Conservation (phyloP, 2,888 invertebrate species). For the Trilocha varians region DNA sequence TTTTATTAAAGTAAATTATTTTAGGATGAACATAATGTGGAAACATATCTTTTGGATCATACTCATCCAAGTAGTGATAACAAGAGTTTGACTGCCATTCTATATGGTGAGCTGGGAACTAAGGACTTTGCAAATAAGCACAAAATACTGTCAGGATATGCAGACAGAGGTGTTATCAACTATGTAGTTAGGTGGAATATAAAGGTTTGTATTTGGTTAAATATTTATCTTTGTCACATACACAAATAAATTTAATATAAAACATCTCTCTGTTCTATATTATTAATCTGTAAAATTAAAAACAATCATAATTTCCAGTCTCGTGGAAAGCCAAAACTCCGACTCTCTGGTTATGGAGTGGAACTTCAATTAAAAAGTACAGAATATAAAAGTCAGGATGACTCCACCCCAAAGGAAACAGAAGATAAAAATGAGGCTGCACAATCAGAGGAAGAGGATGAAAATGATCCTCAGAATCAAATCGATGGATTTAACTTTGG, state of each 20-base stretch:
- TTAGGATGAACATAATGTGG: slow-evolving; percentile 56
- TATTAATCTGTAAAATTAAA: no score
- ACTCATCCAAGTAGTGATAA: slow-evolving; percentile 85
- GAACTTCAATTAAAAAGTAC: slow-evolving; percentile 99
- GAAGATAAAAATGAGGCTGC: slow-evolving; percentile 53
- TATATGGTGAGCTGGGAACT: slow-evolving; percentile 93
- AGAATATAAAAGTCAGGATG: slow-evolving; percentile 99
- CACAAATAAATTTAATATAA: no score
- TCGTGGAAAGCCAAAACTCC: slow-evolving; percentile 69
- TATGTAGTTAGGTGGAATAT: slow-evolving; percentile 93
- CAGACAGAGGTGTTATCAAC: slow-evolving; percentile 80
- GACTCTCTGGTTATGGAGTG: slow-evolving; percentile 97
- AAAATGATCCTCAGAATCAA: slow-evolving; percentile 79
- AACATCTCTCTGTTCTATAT: slow-evolving; percentile 6
- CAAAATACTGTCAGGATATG: slow-evolving; percentile 77
- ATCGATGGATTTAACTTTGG: slow-evolving; percentile 93
- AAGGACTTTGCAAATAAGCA: slow-evolving; percentile 83
- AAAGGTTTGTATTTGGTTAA: slow-evolving; percentile 64
- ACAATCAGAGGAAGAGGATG: slow-evolving; percentile 66
- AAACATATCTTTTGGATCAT: slow-evolving; percentile 87
- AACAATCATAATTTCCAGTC: slow-evolving; percentile 25
- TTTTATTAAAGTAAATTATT: slow-evolving; percentile 13
- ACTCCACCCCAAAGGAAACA: slow-evolving; percentile 79
- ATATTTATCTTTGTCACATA: background rate
- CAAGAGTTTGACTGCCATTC: slow-evolving; percentile 78